phyloP scores from a whole-genome alignment of 2,113 vertebrate genomes.

The Micronycteris hirsuta region DNA sequence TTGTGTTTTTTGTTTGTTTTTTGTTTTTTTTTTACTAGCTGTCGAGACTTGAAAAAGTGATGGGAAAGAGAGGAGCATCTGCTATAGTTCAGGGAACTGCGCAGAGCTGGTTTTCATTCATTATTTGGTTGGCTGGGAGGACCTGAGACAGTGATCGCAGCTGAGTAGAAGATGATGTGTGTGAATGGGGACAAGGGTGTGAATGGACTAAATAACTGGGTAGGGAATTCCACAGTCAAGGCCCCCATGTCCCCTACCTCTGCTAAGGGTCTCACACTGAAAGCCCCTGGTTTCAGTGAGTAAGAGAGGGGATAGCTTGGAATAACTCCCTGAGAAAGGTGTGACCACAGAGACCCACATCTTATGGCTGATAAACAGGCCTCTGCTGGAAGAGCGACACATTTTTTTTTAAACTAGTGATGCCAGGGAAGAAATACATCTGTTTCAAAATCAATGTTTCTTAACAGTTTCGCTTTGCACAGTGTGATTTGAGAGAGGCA shows the following conservation, averaged over 20 bases:
- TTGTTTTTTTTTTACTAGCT: background rate
- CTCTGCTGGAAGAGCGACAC: background rate
- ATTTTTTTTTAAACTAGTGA: background rate
- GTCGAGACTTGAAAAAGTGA: background rate
- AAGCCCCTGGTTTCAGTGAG: background rate
- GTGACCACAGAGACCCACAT: background rate
- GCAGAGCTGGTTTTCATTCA: background rate
- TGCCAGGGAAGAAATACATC: conserved; percentile 29
- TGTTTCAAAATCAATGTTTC: conserved; percentile 49
- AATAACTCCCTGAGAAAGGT: background rate
- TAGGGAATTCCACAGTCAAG: background rate
- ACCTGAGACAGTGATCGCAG: background rate
- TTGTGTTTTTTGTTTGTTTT: background rate
- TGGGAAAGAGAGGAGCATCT: background rate
- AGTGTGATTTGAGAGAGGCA: background rate
- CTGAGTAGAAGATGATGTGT: background rate
- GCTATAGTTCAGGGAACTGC: background rate
- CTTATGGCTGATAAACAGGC: background rate
- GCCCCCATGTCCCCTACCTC: background rate
- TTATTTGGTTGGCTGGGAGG: background rate
- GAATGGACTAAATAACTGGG: background rate
- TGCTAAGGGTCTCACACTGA: background rate
- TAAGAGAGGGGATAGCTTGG: background rate
- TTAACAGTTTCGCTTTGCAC: conserved; percentile 36
- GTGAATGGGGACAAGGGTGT: background rate